phyloP scores from a whole-genome alignment of 2,888 invertebrate genomes.

The Cataglyphis albicans region DNA sequence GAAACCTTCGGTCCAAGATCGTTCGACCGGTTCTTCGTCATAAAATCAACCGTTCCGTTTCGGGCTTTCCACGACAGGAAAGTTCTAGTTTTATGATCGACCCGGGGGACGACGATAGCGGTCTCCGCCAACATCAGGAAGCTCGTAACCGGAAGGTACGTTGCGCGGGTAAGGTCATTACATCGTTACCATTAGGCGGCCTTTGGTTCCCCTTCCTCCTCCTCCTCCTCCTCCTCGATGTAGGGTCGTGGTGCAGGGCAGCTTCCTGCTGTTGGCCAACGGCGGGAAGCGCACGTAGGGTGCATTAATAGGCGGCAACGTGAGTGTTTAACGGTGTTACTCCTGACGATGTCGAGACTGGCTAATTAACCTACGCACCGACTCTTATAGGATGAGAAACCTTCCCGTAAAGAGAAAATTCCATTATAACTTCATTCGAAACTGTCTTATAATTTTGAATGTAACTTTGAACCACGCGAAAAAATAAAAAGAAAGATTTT shows the following conservation, averaged over 20 bases:
- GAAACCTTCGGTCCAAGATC: neutral
- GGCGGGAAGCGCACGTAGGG: constrained; percentile 73
- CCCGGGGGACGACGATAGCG: constrained; percentile 23
- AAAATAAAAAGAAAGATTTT: neutral
- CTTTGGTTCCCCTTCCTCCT: constrained; percentile 43
- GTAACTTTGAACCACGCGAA: neutral
- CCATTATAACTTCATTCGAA: constrained; percentile 3
- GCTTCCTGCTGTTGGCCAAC: constrained; percentile 72
- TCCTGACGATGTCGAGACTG: constrained; percentile 53
- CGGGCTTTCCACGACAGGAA: constrained; percentile 24
- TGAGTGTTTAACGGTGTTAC: constrained; percentile 75
- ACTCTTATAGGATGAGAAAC: constrained; percentile 43
- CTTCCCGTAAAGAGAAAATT: constrained; percentile 6
- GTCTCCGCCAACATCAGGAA: constrained; percentile 60
- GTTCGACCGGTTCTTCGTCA: constrained; percentile 50
- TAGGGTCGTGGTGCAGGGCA: constrained; percentile 41
- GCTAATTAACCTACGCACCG: constrained; percentile 70
- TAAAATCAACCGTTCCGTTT: constrained; percentile 56
- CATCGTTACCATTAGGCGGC: constrained; percentile 72
- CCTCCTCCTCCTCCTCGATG: constrained; percentile 14
- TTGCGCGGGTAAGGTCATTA: constrained; percentile 69
- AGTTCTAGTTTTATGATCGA: constrained; percentile 70
- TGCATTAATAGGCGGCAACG: constrained; percentile 70
- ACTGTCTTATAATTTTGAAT: neutral
- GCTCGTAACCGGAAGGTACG: constrained; percentile 72